Percentiles rank a stretch among this genome's conserved stretches.
phyloP scores from a whole-genome alignment of 2,888 invertebrate genomes.

The Acronicta alni region DNA sequence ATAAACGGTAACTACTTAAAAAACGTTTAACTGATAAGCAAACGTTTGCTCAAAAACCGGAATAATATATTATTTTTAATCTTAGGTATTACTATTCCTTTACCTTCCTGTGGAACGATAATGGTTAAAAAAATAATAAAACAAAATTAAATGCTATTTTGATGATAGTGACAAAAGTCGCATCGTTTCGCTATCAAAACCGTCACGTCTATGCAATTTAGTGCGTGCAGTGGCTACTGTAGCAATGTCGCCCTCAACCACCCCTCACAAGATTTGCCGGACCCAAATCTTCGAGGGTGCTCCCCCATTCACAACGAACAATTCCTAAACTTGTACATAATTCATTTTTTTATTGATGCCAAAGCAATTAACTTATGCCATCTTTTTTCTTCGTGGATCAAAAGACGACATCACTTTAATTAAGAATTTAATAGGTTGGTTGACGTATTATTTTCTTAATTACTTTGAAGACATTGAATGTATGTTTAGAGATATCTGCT shows the following conservation, averaged over 20 bases:
- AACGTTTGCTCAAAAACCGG: not conserved
- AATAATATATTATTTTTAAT: no score
- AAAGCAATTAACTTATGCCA: slow-evolving; percentile 71
- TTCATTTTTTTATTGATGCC: slow-evolving; percentile 77
- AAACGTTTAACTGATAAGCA: not conserved
- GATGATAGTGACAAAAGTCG: slow-evolving; percentile 1
- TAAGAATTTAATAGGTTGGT: slow-evolving; percentile 52
- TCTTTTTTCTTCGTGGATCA: slow-evolving; percentile 51
- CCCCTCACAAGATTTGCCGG: slow-evolving; percentile 61
- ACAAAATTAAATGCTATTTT: slow-evolving; percentile 3
- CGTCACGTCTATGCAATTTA: slow-evolving; percentile 16
- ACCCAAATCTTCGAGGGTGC: slow-evolving; percentile 65
- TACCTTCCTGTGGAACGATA: no score
- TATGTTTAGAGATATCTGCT: slow-evolving; percentile 28
- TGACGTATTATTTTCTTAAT: slow-evolving; percentile 55
- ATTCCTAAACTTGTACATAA: slow-evolving; percentile 70
- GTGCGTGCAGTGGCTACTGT: slow-evolving; percentile 38
- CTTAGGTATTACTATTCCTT: no score
- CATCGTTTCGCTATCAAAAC: slow-evolving; percentile 21
- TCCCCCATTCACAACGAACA: slow-evolving; percentile 61
- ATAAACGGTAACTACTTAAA: not conserved
- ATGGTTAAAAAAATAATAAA: no score
- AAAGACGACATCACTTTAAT: slow-evolving; percentile 58
- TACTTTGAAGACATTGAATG: slow-evolving; percentile 45
- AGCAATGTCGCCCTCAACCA: slow-evolving; percentile 55